Conservation (phyloP, 2,113 vertebrate species). For the Neopipo cinnamomea region DNA sequence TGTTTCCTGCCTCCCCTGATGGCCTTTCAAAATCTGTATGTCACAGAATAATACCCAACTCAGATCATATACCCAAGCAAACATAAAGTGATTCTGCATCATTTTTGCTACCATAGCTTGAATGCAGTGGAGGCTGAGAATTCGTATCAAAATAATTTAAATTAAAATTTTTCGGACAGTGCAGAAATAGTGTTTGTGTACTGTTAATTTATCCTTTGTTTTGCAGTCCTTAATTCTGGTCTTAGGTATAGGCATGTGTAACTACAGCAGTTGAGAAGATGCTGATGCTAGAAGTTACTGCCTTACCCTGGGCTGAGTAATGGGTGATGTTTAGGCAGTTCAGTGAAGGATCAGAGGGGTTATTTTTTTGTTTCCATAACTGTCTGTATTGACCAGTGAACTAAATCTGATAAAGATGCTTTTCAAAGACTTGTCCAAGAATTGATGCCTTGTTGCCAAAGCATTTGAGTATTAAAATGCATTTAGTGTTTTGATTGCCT, state of each 20-base stretch:
- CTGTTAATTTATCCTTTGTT: neutral
- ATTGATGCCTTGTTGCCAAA: neutral
- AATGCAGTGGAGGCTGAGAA: rapidly evolving
- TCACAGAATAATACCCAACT: neutral
- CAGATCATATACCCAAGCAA: neutral
- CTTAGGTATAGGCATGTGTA: neutral
- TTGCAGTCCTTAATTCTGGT: neutral
- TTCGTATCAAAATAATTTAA: neutral
- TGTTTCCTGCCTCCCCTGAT: rapidly evolving
- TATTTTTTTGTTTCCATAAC: neutral
- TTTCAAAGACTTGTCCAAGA: neutral
- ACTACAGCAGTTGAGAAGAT: neutral
- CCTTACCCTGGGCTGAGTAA: neutral
- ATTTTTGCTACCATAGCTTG: neutral
- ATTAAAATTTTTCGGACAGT: neutral
- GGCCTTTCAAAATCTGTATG: neutral
- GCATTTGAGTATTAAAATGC: neutral
- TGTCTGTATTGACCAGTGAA: neutral
- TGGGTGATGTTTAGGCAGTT: neutral
- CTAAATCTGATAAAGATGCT: neutral
- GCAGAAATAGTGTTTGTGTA: neutral
- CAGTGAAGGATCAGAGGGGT: neutral
- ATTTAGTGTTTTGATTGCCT: neutral
- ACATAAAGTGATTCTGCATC: neutral
- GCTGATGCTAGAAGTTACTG: neutral